These are phyloP conservation scores for Nothoprocta pentlandii DNA, from an alignment of 2,113 vertebrate genomes.

Conservation along the genomic window DNA sequence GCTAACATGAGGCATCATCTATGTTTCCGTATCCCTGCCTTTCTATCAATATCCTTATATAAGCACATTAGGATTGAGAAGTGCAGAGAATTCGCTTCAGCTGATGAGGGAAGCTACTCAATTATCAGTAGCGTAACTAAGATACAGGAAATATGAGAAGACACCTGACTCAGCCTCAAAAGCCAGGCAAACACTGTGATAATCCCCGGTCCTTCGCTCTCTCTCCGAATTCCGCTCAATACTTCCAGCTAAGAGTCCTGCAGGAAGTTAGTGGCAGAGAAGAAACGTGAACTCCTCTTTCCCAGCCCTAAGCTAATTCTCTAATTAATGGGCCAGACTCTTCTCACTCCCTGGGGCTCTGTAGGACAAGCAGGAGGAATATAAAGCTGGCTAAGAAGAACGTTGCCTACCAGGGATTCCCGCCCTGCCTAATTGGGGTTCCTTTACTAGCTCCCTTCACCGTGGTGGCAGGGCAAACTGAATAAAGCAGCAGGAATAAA, in stretches of 20 bases:
- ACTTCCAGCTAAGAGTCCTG: neutral
- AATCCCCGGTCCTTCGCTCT: neutral
- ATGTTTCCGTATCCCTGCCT: neutral
- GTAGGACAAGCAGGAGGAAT: neutral
- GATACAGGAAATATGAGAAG: neutral
- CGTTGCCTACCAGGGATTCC: conserved; percentile 1
- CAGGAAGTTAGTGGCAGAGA: neutral
- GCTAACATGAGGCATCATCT: neutral
- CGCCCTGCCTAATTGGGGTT: conserved; percentile 8
- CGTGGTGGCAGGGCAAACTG: neutral
- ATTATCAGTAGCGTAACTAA: neutral
- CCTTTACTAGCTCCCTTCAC: conserved; percentile 5
- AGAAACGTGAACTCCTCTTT: conserved; percentile 3
- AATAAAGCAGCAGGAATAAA: neutral
- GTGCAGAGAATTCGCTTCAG: neutral
- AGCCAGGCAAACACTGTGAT: neutral
- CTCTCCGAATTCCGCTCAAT: neutral
- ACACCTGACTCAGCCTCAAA: neutral
- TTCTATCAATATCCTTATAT: neutral
- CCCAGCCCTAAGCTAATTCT: neutral
- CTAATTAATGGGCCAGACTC: conserved; percentile 25
- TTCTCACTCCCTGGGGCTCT: conserved; percentile 5
- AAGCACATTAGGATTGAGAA: neutral
- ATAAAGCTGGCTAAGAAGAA: conserved; percentile 24
- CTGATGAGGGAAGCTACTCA: neutral